Evolutionary conservation across 1,140 invertebrate genomes (phyloP), one percentile per base, ranked within the genome.

Genomic region (Pygmarrhopalites habei): DNA sequence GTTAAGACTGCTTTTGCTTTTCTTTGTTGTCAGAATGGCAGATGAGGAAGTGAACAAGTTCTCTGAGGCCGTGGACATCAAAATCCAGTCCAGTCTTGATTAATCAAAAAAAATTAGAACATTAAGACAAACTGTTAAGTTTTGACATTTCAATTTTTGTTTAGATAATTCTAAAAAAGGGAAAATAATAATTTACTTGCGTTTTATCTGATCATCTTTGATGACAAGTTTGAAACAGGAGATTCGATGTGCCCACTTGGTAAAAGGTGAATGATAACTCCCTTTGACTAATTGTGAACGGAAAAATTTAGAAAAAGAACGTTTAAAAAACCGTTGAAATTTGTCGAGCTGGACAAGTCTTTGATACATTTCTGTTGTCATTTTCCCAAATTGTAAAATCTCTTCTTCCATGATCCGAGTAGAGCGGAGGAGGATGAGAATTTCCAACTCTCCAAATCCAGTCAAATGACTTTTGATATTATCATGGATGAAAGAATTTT

Each of bases 401-500:
- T 56, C 30, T 23, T 56, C 53, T 56, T 56, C 53, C 3, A 56
- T 17, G 10, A 56, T 56, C 14, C 53, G 19, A 12, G 28, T 56
- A 2, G n/a, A 4, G 2, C 53, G 29, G 2, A 56, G 12, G 7
- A 56, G 25, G 21, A 56, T 19, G 25, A 56, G 19, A 7, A 32
- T 32, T 21, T 56, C 53, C 35, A 56, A 23, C 25, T 56, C 53
- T 14, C 35, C 39, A 14, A 12, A 56, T 5, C 32, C 19, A n/a
- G 10, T 3, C n/a, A 56, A 39, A 28, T 39, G 10, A 2, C n/a
- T 23, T 23, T 56, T 56, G 29, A 56, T 32, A 21, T 56, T 21
- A 5, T 7, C 15, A 14, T 56, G 32, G 4, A 2, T 19, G 28
- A 56, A 56, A 4, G 53, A 7, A 12, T 5, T 23, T 21, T 41